Conservation (phyloP, 2,113 vertebrate genomes). For the Campylomormyrus tamandua region DNA sequence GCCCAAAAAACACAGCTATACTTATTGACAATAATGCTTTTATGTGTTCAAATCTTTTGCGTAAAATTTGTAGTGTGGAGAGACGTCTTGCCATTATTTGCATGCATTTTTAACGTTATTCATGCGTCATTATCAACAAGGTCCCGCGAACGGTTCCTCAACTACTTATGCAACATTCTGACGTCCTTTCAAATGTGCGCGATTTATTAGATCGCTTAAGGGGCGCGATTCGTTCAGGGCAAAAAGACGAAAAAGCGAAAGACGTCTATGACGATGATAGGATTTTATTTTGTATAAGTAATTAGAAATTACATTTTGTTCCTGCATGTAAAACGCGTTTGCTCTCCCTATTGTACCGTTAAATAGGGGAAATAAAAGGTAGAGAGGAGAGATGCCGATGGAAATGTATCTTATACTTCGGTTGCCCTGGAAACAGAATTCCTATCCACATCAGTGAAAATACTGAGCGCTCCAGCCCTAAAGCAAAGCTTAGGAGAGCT, state of each 20-base stretch:
- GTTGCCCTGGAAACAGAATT: constrained; percentile 73
- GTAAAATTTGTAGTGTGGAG: background rate
- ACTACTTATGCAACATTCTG: background rate
- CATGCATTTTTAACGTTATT: background rate
- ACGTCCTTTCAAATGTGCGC: background rate
- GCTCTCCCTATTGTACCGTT: background rate
- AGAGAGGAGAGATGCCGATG: constrained; percentile 45
- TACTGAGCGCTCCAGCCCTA: constrained; percentile 59
- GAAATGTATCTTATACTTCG: constrained; percentile 57
- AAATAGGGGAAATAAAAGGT: constrained; percentile 55
- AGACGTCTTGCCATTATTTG: background rate
- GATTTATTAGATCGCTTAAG: background rate
- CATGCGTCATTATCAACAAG: background rate
- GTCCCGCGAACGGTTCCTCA: background rate
- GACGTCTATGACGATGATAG: background rate
- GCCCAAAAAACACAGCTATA: background rate
- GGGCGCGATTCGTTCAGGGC: background rate
- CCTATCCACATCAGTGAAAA: constrained; percentile 59
- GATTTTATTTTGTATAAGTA: background rate
- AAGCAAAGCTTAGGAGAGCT: constrained; percentile 48
- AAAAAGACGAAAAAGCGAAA: background rate
- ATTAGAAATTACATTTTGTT: background rate
- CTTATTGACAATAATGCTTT: background rate
- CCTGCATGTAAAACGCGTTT: background rate
- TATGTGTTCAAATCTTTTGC: background rate